phyloP scores from a whole-genome alignment of 2,797 vertebrate genomes.

The Kryptopterus vitreolus region DNA sequence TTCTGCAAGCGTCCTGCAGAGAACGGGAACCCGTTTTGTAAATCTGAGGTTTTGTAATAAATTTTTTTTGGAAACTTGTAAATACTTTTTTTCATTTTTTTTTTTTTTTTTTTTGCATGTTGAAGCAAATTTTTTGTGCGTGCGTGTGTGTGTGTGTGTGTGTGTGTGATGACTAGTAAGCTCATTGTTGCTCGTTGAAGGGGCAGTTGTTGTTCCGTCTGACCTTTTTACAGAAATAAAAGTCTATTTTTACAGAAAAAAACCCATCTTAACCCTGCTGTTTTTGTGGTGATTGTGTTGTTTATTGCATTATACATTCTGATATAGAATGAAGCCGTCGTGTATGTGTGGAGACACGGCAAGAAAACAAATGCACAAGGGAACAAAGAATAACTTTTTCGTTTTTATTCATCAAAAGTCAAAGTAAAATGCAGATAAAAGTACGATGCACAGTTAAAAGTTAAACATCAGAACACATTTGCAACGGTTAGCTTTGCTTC shows the following conservation, averaged over 20 bases:
- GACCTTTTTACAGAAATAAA: constrained; percentile 84
- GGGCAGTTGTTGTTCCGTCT: constrained; percentile 63
- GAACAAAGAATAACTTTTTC: neutral
- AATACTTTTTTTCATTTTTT: constrained; percentile 64
- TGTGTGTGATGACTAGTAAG: constrained; percentile 52
- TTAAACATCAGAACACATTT: neutral
- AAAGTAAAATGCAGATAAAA: neutral
- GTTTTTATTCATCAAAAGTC: constrained; percentile 32
- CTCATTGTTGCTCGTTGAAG: constrained; percentile 55
- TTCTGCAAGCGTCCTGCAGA: constrained; percentile 63
- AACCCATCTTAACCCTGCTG: neutral
- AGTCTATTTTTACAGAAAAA: constrained; percentile 81
- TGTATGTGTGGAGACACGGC: neutral
- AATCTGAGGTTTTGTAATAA: constrained; percentile 72
- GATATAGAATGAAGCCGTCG: neutral
- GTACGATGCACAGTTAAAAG: neutral
- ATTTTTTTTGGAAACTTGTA: constrained; percentile 72
- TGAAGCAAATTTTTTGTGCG: constrained; percentile 50
- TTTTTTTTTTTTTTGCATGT: constrained; percentile 73
- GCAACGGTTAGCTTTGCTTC: constrained; percentile 43
- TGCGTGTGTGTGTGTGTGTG: constrained; percentile 39
- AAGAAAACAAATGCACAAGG: neutral
- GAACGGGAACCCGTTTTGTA: constrained; percentile 64
- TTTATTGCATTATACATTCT: too few species aligned
- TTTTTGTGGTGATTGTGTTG: neutral